Conservation (phyloP, 2,888 invertebrate genomes). For the Amblyjoppa fuscipennis region DNA sequence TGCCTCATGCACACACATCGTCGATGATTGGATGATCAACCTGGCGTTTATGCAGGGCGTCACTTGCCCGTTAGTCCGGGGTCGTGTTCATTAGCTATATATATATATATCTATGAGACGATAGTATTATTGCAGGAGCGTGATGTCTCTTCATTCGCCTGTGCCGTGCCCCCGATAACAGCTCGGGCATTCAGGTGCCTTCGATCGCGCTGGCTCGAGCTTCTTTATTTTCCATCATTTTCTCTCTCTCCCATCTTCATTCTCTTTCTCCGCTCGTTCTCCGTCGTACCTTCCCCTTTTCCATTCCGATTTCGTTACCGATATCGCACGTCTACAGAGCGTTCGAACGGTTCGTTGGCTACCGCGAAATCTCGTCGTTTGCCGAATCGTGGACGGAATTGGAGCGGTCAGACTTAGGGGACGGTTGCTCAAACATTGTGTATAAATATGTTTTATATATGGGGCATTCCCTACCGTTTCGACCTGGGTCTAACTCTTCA, state of each 20-base stretch:
- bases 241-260: constrained; percentile 2
- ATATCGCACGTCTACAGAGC: constrained; percentile 27
- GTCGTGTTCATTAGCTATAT: constrained; percentile 12
- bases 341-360: constrained; percentile 38
- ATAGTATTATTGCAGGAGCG: constrained; percentile 10
- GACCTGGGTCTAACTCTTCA: no score
- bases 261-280: not conserved
- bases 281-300: not conserved
- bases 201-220: not conserved
- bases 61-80: constrained; percentile 32
- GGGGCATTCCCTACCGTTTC: no score
- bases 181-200: not conserved
- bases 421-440: constrained; percentile 70
- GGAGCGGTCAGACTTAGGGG: constrained; percentile 34
- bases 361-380: constrained; percentile 54
- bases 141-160: constrained; percentile 20
- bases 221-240: constrained; percentile 13
- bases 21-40: constrained; percentile 45
- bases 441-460: not conserved
- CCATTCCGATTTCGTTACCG: constrained; percentile 26
- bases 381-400: constrained; percentile 38
- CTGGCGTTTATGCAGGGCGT: constrained; percentile 38
- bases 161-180: constrained; percentile 17
- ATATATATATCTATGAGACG: not conserved
- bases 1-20: constrained; percentile 29